These are phyloP conservation scores for Misgurnus mizolepis DNA, from an alignment of 2,113 vertebrate genomes.

Conservation along the genomic window DNA sequence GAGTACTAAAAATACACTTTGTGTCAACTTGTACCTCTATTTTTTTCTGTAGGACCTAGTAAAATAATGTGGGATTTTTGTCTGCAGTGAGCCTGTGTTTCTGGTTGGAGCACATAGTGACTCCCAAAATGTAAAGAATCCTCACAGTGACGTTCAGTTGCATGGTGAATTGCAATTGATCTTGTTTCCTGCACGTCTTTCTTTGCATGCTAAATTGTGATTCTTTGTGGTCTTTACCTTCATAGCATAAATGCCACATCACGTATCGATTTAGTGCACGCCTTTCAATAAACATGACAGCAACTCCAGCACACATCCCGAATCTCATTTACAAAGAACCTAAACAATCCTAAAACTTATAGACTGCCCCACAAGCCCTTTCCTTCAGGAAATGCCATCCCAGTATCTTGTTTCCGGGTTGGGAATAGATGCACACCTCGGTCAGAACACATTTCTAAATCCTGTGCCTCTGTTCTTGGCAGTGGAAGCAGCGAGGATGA, in stretches of 20 bases:
- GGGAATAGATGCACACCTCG: conserved; percentile 41
- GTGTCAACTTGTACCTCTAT: not conserved
- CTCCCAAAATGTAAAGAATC: not conserved
- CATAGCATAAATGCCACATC: too few relatives aligned
- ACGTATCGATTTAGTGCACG: too few relatives aligned
- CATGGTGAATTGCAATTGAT: not conserved
- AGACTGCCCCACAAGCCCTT: too few relatives aligned
- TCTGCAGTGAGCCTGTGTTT: not conserved
- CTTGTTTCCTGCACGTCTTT: not conserved
- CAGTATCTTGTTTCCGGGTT: conserved; percentile 46
- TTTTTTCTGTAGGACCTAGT: not conserved
- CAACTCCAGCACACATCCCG: too few relatives aligned
- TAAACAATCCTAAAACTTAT: too few relatives aligned
- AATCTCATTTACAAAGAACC: too few relatives aligned
- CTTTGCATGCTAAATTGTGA: not conserved
- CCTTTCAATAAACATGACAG: too few relatives aligned
- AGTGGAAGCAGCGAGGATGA: conserved; percentile 49
- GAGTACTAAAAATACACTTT: not conserved
- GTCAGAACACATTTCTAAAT: conserved; percentile 48
- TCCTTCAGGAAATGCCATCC: conserved; percentile 39
- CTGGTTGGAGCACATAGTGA: not conserved
- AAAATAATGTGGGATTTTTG: not conserved
- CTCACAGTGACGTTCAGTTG: not conserved
- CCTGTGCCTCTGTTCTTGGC: conserved; percentile 50
- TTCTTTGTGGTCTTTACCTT: not conserved